phyloP scores from a whole-genome alignment of 1,140 invertebrate species.

The Ceratoteleas bidentatus region DNA sequence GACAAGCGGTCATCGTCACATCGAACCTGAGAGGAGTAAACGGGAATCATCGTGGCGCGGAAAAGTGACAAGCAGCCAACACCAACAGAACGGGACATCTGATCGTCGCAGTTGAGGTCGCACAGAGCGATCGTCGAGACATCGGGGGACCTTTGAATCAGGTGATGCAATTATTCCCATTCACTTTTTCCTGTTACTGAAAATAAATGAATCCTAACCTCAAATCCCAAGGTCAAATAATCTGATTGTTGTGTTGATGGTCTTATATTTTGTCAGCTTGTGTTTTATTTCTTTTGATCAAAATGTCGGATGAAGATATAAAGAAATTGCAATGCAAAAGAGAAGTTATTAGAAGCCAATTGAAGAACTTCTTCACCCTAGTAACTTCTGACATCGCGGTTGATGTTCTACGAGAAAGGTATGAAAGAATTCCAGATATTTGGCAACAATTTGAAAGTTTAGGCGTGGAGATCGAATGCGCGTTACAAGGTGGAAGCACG shows the following conservation, averaged over 20 bases:
- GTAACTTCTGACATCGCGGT: too few relatives aligned
- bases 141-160: slow-evolving; percentile 2
- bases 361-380: neutral
- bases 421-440: neutral
- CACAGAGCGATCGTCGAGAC: neutral
- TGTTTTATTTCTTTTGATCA: neutral
- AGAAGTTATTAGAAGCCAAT: neutral
- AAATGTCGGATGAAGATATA: neutral
- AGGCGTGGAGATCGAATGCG: neutral
- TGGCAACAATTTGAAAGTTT: slow-evolving; percentile 1
- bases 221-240: neutral
- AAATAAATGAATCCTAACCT: neutral
- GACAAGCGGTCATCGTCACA: neutral
- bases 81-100: neutral
- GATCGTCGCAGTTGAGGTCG: neutral
- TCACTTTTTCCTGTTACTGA: neutral
- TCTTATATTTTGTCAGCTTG: neutral
- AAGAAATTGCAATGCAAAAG: neutral
- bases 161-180: neutral
- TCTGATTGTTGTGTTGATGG: neutral
- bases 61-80: neutral
- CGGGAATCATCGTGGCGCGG: too few relatives aligned
- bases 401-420: neutral
- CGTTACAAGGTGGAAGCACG: neutral
- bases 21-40: too few relatives aligned